Evolutionary conservation across 2,113 vertebrate species (phyloP).

Genomic region (Talpa occidentalis): DNA sequence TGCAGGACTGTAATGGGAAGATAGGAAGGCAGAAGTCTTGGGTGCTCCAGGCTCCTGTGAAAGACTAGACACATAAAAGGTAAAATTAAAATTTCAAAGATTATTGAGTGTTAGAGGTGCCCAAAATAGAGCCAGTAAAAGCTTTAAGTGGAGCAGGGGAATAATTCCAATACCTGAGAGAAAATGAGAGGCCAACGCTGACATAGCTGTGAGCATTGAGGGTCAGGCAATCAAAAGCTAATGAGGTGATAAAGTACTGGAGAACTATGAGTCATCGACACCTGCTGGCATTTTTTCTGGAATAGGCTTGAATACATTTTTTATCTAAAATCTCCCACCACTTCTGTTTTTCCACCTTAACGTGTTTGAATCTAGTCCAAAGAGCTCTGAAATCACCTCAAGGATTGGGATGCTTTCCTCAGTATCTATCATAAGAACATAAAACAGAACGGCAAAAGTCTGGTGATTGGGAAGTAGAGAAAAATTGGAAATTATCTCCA

Average conservation of each 20-base stretch:
- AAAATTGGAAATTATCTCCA: slow-evolving; percentile 56
- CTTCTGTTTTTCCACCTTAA: background rate
- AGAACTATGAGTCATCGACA: background rate
- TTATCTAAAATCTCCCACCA: slow-evolving; percentile 23
- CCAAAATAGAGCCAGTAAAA: background rate
- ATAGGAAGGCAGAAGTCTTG: background rate
- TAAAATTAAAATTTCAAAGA: slow-evolving; percentile 8
- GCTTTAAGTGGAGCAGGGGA: background rate
- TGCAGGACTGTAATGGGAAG: background rate
- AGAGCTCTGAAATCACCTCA: slow-evolving; percentile 27
- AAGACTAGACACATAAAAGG: background rate
- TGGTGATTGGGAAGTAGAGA: slow-evolving; percentile 11
- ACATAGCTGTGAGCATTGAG: background rate
- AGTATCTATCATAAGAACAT: slow-evolving; percentile 24
- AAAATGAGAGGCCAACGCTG: background rate
- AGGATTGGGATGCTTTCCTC: background rate
- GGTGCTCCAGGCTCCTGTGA: background rate
- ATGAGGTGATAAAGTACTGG: background rate
- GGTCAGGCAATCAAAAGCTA: background rate
- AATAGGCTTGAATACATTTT: slow-evolving; percentile 29
- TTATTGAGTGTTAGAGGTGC: background rate
- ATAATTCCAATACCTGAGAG: background rate
- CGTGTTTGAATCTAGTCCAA: slow-evolving; percentile 22
- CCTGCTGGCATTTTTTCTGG: background rate
- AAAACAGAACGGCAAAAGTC: slow-evolving; percentile 42